Percentiles rank a stretch among this genome's conserved stretches.
These are phyloP conservation scores for Calephelis nemesis DNA, from an alignment of 1,140 invertebrate genomes.

Conservation along the genomic window DNA sequence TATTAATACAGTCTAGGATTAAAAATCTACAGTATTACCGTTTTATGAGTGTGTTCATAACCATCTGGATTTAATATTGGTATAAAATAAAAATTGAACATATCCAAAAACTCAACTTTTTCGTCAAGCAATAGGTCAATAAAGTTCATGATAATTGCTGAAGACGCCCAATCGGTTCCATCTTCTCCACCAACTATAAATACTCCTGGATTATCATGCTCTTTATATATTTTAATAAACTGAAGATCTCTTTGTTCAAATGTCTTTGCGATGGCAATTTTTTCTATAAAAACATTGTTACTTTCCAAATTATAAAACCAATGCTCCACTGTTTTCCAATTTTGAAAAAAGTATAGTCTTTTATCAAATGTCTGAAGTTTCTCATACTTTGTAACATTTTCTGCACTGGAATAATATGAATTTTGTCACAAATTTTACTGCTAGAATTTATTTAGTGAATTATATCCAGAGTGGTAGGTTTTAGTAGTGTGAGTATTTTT, in stretches of 20 bases:
- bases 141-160: conserved; percentile 51
- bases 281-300: conserved; percentile 35
- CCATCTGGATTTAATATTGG: conserved; percentile 68
- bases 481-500: too few species aligned
- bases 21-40: conserved; percentile 18
- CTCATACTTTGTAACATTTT: neutral
- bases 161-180: conserved; percentile 60
- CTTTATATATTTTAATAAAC: conserved; percentile 47
- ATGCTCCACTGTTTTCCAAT: conserved; percentile 40
- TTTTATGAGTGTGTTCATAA: conserved; percentile 45
- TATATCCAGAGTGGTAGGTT: too few species aligned
- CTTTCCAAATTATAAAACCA: conserved; percentile 39
- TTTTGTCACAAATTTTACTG: neutral
- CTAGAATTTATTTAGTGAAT: too few species aligned
- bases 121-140: conserved; percentile 40
- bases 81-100: conserved; percentile 56
- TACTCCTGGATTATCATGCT: conserved; percentile 43
- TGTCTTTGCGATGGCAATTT: conserved; percentile 52
- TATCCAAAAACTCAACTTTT: conserved; percentile 33
- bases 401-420: neutral
- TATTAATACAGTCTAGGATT: neutral
- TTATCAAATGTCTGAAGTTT: neutral
- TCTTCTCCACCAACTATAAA: conserved; percentile 61
- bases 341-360: conserved; percentile 12
- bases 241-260: conserved; percentile 57